Evolutionary conservation across 1,140 invertebrate genomes (phyloP).

Genomic region (Drosophila azteca): DNA sequence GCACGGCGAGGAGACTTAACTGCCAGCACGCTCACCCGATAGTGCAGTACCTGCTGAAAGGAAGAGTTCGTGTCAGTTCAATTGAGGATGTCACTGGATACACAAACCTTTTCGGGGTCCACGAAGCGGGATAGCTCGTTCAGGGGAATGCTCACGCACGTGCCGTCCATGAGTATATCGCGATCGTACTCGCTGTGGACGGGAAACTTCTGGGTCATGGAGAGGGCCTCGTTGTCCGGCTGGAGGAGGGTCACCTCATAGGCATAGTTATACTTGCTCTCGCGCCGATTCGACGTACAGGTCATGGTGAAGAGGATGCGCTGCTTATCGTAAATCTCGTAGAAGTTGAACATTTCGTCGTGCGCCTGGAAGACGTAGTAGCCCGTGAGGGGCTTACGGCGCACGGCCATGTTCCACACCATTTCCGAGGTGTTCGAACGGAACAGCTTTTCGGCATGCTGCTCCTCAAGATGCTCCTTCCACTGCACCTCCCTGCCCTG

Average conservation of each 20-base stretch:
- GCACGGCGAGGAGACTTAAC: slow-evolving; percentile 67
- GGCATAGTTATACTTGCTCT: slow-evolving; percentile 77
- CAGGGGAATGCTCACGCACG: slow-evolving; percentile 69
- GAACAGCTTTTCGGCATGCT: slow-evolving; percentile 73
- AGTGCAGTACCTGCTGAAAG: slow-evolving; percentile 62
- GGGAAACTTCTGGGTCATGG: slow-evolving; percentile 77
- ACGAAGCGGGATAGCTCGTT: slow-evolving; percentile 70
- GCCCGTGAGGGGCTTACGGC: slow-evolving; percentile 69
- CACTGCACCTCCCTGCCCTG: slow-evolving; percentile 75
- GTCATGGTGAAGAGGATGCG: slow-evolving; percentile 80
- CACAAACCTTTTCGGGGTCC: slow-evolving; percentile 70
- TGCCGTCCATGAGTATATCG: slow-evolving; percentile 76
- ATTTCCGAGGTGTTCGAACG: slow-evolving; percentile 45
- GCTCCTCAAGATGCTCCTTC: slow-evolving; percentile 75
- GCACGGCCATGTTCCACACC: slow-evolving; percentile 69
- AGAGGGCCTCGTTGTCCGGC: slow-evolving; percentile 71
- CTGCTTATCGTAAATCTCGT: slow-evolving; percentile 75
- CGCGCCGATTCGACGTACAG: slow-evolving; percentile 73
- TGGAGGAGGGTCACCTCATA: slow-evolving; percentile 76
- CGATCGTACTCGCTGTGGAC: slow-evolving; percentile 80
- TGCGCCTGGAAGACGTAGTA: slow-evolving; percentile 78
- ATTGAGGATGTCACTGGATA: background rate
- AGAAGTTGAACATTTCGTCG: slow-evolving; percentile 82
- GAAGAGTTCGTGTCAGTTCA: no score
- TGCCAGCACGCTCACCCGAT: slow-evolving; percentile 68